phyloP scores from a whole-genome alignment of 2,797 vertebrate genomes.

The Trematomus bernacchii region DNA sequence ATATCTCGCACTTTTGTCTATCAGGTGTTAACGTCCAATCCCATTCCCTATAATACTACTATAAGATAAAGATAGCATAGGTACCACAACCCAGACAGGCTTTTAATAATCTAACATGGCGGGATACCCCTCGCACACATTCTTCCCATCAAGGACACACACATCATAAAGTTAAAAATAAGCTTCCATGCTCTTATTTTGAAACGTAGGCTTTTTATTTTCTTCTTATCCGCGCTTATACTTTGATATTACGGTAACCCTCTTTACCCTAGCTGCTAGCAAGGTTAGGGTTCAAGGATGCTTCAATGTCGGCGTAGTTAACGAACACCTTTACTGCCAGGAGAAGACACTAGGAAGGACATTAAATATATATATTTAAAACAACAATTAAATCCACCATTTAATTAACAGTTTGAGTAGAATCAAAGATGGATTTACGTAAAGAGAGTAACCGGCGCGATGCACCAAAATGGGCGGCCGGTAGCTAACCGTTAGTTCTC shows the following conservation, averaged over 20 bases:
- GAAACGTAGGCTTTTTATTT: no score
- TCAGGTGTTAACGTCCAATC: no score
- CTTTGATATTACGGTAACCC: not conserved
- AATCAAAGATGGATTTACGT: not conserved
- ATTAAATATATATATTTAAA: accelerated
- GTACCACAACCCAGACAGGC: not conserved
- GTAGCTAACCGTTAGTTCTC: not conserved
- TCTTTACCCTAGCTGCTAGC: not conserved
- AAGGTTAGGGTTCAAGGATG: conserved; percentile 68
- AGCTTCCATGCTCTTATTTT: accelerated
- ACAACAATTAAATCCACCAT: accelerated
- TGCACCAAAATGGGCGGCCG: conserved; percentile 28
- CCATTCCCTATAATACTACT: not conserved
- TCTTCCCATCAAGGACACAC: conserved; percentile 44
- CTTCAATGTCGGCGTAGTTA: conserved; percentile 65
- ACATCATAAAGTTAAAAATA: not conserved
- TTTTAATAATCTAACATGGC: conserved; percentile 43
- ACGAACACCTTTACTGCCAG: not conserved
- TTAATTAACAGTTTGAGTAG: not conserved
- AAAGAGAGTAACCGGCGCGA: not conserved
- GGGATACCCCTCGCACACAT: conserved; percentile 7
- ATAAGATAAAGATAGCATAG: accelerated
- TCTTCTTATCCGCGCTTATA: no score
- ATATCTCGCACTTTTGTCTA: no score
- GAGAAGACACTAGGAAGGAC: accelerated